Base-by-base conservation (phyloP, 2,797 vertebrate genomes). In the Potorous gilbertii region DNA sequence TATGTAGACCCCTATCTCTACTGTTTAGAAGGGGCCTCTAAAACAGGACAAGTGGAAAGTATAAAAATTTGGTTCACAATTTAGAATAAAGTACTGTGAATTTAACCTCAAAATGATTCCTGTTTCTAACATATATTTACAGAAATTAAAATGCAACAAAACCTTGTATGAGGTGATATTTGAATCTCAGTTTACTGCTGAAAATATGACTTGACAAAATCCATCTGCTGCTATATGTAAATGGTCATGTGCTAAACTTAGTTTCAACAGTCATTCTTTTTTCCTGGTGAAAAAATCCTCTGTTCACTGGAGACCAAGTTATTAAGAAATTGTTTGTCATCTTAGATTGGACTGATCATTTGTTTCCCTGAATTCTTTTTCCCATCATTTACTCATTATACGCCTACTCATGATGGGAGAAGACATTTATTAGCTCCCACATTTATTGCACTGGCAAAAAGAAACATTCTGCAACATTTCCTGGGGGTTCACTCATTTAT, bases 361-460 rank as follows among this genome's bases (percentile, higher is more conserved):
- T 98, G 97, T 98, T 98, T 98, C 97, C 97, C 94, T 0, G 95
- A 97, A 98, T 98, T 97, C 96, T 96, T 98, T 98, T 97, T 98
- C 97, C 98, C 98, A 98, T 98, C 98, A 99, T 98, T 98, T 99
- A 98, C 98, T 98, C 98, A 98, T 99, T 98, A 98, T 95, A 97
- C 92, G 93, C 98, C 98, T 98, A 97, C 98, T 98, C 98, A 96
- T 98, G 98, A 98, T 98, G 94, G 89, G 97, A 98, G 95, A 34
- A 97, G 98, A 98, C 98, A 98, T 98, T 98, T 98, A 99, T 98
- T 98, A 98, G 98, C 98, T 98, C 55, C 98, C 95, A 97, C 98
- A 97, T 98, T 98, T 98, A 98, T 98, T 98, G 98, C 95, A 97
- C 91, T 97, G 98, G 98, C 97, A 98, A 98, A 98, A 4, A 97